Evolutionary conservation across 2,113 vertebrate species (phyloP), one percentile per base, ranked within the genome.

Genomic region (Dendropsophus ebraccatus): DNA sequence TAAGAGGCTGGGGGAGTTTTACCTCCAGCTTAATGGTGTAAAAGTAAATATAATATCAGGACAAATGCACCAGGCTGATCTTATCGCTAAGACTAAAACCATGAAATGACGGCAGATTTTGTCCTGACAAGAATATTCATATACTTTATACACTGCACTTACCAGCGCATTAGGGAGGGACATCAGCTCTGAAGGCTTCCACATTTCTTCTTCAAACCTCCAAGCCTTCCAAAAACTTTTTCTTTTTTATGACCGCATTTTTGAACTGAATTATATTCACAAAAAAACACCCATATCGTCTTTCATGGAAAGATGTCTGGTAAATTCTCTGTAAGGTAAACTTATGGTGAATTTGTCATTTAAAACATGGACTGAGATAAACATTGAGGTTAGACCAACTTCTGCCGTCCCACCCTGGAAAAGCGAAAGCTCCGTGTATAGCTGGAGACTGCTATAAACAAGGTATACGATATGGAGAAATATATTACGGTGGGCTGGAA

Each of bases 31-130:
- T 76, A 85, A 67, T 83, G 85, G 65, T 87, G 83, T 86, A 89
- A 90, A 89, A 89, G 88, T 91, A 93, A 93, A 92, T 90, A 91
- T 88, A 90, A 87, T 21, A 87, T 16, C 28, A 70, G 52, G 90
- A 85, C 21, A 52, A 73, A 67, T 28, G 50, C 76, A 25, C 30
- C 13, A 69, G 23, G 14, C 6, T 62, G 37, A 74, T 81, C 52
- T 74, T 74, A 81, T 86, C 76, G 2, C 19, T 45, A 11, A 80
- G 76, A 52, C 70, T 58, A 47, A 79, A 80, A 60, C 56, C 77
- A 60, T n/a, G 52, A 74, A 74, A 56, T 74, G 25, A 62, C 12
- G 14, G 54, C 10, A 62, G 49, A 47, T 45, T 12, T 50, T 35
- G n/a, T 50, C 50, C 49, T 85, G 49, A 32, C 49, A 30, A 45